Conservation (phyloP, 2,113 vertebrate species). For the Podocnemis expansa region DNA sequence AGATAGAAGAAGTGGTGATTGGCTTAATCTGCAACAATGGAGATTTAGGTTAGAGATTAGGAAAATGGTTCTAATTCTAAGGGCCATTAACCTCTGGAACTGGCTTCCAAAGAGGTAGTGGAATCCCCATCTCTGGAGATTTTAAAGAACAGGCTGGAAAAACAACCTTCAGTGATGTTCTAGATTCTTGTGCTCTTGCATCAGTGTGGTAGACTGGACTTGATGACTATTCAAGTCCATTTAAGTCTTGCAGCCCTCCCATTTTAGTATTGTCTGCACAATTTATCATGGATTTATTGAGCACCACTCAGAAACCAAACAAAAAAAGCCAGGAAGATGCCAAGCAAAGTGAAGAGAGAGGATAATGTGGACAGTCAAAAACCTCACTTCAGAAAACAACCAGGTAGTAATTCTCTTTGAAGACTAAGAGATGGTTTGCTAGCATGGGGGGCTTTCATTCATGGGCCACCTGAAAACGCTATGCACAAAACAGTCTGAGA, state of each 20-base stretch:
- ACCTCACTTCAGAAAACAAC: not conserved
- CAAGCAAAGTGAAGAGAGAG: not conserved
- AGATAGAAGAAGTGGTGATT: too few relatives aligned
- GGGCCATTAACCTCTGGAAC: too few relatives aligned
- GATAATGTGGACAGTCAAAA: not conserved
- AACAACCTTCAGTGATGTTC: not conserved
- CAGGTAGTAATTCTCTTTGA: not conserved
- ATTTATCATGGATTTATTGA: too few relatives aligned
- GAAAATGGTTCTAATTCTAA: too few relatives aligned
- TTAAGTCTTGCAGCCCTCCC: too few relatives aligned
- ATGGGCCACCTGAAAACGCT: not conserved
- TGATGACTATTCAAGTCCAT: not conserved
- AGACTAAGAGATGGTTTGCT: not conserved
- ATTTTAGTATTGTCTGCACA: too few relatives aligned
- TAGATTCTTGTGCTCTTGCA: not conserved
- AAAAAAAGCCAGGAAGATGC: too few relatives aligned
- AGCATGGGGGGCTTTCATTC: not conserved
- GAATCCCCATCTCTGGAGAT: not conserved
- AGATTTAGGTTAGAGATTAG: too few relatives aligned
- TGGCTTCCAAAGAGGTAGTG: not conserved
- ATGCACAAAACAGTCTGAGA: not conserved
- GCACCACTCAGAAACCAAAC: too few relatives aligned
- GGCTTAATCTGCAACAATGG: too few relatives aligned
- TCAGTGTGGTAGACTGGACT: not conserved
- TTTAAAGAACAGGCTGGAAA: not conserved